phyloP scores from a whole-genome alignment of 2,113 vertebrate genomes.

The Trematomus loennbergii region DNA sequence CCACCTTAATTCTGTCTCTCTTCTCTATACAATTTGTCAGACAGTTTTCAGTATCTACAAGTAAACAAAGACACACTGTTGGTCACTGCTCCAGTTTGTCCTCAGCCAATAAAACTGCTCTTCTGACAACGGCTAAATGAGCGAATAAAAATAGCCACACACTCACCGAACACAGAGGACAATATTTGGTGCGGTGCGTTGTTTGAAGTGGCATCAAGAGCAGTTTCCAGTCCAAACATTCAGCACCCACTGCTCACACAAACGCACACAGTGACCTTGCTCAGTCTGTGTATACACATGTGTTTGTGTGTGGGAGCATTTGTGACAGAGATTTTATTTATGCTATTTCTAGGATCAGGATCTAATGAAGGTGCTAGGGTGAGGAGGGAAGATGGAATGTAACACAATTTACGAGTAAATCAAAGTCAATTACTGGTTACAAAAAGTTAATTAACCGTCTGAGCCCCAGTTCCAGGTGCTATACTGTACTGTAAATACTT shows the following conservation, averaged over 20 bases:
- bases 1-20: background rate
- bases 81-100: slow-evolving; percentile 42
- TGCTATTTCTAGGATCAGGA: slow-evolving; percentile 1
- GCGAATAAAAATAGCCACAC: slow-evolving; percentile 35
- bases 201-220: slow-evolving; percentile 65
- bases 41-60: slow-evolving; percentile 7
- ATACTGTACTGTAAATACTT: too few relatives aligned
- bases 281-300: slow-evolving; percentile 36
- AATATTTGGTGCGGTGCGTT: slow-evolving; percentile 37
- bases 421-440: background rate
- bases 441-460: background rate
- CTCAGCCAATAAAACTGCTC: slow-evolving; percentile 45
- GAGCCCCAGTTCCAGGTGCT: too few relatives aligned
- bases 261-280: slow-evolving; percentile 66
- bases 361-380: slow-evolving; percentile 18
- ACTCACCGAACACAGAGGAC: slow-evolving; percentile 42
- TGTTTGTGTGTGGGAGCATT: slow-evolving; percentile 31
- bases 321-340: background rate
- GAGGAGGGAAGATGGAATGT: background rate
- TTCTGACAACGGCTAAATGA: slow-evolving; percentile 29
- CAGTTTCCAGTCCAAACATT: slow-evolving; percentile 64
- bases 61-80: slow-evolving; percentile 28
- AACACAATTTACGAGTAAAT: too few relatives aligned
- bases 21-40: background rate
- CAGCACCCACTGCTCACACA: slow-evolving; percentile 67